These are phyloP conservation scores for Tipula confusa DNA, from an alignment of 2,888 invertebrate species.

Conservation along the genomic window DNA sequence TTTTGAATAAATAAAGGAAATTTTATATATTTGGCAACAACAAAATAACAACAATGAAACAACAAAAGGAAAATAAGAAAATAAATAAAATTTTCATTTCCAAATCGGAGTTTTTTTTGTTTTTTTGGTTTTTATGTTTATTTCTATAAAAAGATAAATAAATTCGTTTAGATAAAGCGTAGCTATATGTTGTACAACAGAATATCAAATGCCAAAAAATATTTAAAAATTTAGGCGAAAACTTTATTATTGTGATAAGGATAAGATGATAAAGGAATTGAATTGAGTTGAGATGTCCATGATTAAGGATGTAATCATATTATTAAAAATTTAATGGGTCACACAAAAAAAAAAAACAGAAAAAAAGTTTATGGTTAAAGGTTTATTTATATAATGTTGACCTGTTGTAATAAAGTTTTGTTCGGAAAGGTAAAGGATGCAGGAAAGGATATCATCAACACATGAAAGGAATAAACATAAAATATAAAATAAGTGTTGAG, in stretches of 20 bases:
- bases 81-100: background rate
- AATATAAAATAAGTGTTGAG: background rate
- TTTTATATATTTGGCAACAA: background rate
- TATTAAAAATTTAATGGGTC: background rate
- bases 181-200: background rate
- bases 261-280: background rate
- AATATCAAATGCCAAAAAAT: background rate
- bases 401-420: background rate
- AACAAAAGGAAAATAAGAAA: background rate
- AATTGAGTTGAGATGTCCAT: background rate
- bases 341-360: background rate
- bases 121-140: background rate
- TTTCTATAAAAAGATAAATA: background rate
- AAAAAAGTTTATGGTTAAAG: background rate
- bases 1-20: background rate
- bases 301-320: conserved; percentile 12
- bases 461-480: background rate
- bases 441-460: background rate
- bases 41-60: background rate
- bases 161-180: background rate
- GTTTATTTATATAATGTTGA: background rate
- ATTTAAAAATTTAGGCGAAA: background rate
- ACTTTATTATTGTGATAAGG: background rate
- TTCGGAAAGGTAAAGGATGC: background rate
- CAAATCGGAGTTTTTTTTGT: background rate